phyloP scores from a whole-genome alignment of 2,888 invertebrate species.

The Peribatodes rhomboidaria region DNA sequence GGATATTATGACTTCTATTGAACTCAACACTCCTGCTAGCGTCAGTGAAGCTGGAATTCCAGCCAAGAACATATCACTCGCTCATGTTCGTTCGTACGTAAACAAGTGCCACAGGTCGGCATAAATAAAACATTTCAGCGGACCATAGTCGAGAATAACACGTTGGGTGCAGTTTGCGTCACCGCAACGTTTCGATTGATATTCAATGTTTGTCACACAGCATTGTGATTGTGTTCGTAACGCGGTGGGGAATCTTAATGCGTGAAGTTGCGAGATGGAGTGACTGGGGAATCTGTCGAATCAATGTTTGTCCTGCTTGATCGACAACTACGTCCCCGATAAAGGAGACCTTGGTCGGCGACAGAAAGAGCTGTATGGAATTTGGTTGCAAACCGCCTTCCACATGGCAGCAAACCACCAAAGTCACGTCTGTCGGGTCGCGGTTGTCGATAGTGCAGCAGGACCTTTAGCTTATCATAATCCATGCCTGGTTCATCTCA shows the following conservation, averaged over 20 bases:
- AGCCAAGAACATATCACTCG: neutral
- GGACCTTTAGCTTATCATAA: too few relatives aligned
- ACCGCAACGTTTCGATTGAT: conserved; percentile 24
- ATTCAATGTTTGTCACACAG: conserved; percentile 40
- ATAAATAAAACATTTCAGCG: conserved; percentile 35
- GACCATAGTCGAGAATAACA: conserved; percentile 21
- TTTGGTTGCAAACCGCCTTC: too few relatives aligned
- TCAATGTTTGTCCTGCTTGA: too few relatives aligned
- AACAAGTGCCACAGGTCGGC: conserved; percentile 19
- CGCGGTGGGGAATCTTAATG: conserved; percentile 26
- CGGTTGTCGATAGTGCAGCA: too few relatives aligned
- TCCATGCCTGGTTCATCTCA: too few relatives aligned
- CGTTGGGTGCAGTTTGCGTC: conserved; percentile 32
- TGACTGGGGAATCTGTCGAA: neutral
- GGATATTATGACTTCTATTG: too few relatives aligned
- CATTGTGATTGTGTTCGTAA: conserved; percentile 20
- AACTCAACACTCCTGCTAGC: neutral
- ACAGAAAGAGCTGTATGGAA: too few relatives aligned
- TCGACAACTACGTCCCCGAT: too few relatives aligned
- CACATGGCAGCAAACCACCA: too few relatives aligned
- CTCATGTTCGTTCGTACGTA: conserved; percentile 13
- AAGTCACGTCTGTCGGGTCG: too few relatives aligned
- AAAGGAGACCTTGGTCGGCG: too few relatives aligned
- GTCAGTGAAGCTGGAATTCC: neutral
- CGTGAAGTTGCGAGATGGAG: conserved; percentile 2